These are phyloP conservation scores for Sinotaia quadrata DNA, from an alignment of 2,888 invertebrate species.

Conservation along the genomic window DNA sequence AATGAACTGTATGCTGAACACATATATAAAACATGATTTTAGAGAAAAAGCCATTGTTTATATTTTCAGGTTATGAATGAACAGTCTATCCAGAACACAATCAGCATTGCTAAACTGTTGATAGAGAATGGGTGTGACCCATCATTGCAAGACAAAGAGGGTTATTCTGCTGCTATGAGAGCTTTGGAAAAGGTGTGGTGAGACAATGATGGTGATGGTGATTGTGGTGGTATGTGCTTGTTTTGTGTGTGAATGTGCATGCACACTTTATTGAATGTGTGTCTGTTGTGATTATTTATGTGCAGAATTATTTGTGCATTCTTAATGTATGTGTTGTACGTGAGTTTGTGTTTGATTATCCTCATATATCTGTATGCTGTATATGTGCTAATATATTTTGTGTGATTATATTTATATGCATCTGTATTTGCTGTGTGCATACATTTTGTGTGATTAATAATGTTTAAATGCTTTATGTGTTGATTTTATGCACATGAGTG, in stretches of 20 bases:
- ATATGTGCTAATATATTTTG: background rate
- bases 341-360: background rate
- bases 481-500: background rate
- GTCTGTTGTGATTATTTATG: slow-evolving; percentile 4
- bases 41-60: too few relatives aligned
- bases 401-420: background rate
- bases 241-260: background rate
- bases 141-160: slow-evolving; percentile 36
- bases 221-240: background rate
- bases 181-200: slow-evolving; percentile 27
- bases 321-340: background rate
- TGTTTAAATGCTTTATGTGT: background rate
- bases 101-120: slow-evolving; percentile 37
- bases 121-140: slow-evolving; percentile 40
- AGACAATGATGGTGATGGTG: background rate
- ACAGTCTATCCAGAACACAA: slow-evolving; percentile 27
- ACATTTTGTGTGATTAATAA: background rate
- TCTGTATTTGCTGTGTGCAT: too few relatives aligned
- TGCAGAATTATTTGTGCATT: background rate
- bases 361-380: background rate
- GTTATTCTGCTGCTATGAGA: slow-evolving; percentile 43
- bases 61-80: slow-evolving; percentile 1
- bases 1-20: too few relatives aligned
- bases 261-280: slow-evolving; percentile 3
- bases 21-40: too few relatives aligned